Percentiles rank a stretch among this genome's conserved stretches.
Conservation (phyloP, 2,888 invertebrate genomes). For the Ormyrus nitidulus region DNA sequence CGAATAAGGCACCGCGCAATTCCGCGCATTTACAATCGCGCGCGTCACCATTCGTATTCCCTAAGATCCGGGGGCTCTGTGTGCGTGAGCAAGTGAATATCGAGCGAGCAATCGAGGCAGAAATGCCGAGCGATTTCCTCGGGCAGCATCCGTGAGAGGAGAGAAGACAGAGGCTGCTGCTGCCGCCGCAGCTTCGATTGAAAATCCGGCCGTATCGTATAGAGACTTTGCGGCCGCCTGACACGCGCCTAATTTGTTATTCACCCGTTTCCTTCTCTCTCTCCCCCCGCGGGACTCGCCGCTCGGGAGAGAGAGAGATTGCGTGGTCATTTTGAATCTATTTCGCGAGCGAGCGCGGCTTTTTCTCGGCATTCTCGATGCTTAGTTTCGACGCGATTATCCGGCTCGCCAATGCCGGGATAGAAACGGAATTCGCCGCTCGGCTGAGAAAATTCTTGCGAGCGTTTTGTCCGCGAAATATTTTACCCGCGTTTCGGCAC, state of each 20-base stretch:
- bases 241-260: slow-evolving; percentile 13
- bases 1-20: slow-evolving; percentile 64
- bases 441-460: no score
- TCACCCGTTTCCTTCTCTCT: slow-evolving; percentile 7
- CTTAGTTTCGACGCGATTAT: not conserved
- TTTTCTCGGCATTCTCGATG: not conserved
- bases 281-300: no score
- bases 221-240: slow-evolving; percentile 32
- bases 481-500: no score
- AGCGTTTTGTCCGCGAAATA: no score
- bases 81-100: slow-evolving; percentile 23
- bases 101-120: slow-evolving; percentile 37
- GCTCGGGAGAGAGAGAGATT: not conserved
- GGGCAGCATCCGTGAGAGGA: slow-evolving; percentile 5
- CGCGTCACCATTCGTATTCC: slow-evolving; percentile 50
- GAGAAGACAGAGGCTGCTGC: slow-evolving; percentile 25
- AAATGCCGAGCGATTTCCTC: slow-evolving; percentile 48
- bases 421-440: no score
- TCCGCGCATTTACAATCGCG: slow-evolving; percentile 53
- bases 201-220: slow-evolving; percentile 14
- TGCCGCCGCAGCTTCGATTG: slow-evolving; percentile 23
- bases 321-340: slow-evolving; percentile 36
- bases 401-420: no score
- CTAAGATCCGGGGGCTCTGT: not conserved
- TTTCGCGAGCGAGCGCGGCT: slow-evolving; percentile 2